These are phyloP conservation scores for Tethya wilhelma DNA, from an alignment of 37 sponge, comb jelly and placozoan species.

Conservation along the genomic window DNA sequence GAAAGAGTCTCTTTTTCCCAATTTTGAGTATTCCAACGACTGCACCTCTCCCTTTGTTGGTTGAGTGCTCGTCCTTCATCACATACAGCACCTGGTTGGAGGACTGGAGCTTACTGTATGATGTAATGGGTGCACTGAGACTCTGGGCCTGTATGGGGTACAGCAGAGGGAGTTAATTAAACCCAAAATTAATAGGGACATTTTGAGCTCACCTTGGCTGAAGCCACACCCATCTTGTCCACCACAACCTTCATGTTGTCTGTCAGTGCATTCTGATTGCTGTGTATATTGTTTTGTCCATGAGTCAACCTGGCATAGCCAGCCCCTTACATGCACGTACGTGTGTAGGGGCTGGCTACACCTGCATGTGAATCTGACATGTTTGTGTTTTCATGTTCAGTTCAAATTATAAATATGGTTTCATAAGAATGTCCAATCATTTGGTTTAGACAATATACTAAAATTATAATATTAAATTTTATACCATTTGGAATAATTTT, in stretches of 20 bases:
- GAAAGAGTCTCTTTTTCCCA: constrained; percentile 85
- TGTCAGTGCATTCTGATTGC: not conserved
- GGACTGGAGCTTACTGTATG: constrained; percentile 51
- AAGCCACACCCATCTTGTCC: constrained; percentile 71
- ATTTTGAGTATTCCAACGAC: constrained; percentile 91
- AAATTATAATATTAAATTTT: no score
- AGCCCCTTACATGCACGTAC: not conserved
- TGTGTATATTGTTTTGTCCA: no score
- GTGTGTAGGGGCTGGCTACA: not conserved
- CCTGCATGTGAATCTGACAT: no score
- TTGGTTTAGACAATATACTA: no score
- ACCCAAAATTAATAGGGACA: not conserved
- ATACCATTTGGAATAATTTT: not conserved
- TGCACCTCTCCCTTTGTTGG: constrained; percentile 53
- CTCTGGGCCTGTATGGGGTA: constrained; percentile 72
- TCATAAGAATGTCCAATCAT: no score
- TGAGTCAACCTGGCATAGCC: no score
- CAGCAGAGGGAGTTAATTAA: not conserved
- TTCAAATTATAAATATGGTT: no score
- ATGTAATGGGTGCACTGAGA: constrained; percentile 67
- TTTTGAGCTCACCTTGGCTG: constrained; percentile 58
- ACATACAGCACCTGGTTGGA: constrained; percentile 71
- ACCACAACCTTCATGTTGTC: constrained; percentile 22
- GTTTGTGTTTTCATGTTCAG: no score
- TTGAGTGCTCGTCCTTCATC: constrained; percentile 37